phyloP scores from a whole-genome alignment of 2,797 vertebrate species.

The Parauchenoglanis punctatus region DNA sequence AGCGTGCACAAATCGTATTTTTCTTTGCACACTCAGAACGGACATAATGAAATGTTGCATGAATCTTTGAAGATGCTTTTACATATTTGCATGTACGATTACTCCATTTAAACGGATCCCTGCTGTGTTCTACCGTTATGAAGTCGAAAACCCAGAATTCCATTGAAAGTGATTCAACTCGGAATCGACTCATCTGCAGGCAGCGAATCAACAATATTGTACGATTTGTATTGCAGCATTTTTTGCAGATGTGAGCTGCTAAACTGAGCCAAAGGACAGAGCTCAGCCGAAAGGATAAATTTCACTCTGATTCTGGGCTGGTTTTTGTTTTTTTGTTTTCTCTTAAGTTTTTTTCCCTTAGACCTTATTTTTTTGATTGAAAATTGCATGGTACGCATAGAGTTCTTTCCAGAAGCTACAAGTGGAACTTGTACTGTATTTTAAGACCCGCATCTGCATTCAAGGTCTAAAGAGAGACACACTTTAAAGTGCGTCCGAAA shows the following conservation, averaged over 20 bases:
- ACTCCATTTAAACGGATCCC: too few relatives aligned
- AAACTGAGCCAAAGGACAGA: neutral
- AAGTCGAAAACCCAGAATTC: too few relatives aligned
- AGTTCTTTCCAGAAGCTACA: constrained; percentile 14
- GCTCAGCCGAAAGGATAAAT: neutral
- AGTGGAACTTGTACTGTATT: constrained; percentile 27
- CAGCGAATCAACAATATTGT: neutral
- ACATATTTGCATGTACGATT: too few relatives aligned
- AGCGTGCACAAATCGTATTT: neutral
- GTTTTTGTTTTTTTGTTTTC: neutral
- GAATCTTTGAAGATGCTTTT: too few relatives aligned
- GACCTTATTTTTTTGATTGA: neutral
- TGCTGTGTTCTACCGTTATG: too few relatives aligned
- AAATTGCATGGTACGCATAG: neutral
- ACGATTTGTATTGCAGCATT: neutral
- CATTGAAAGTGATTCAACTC: neutral
- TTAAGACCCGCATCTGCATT: constrained; percentile 35
- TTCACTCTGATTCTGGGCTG: neutral
- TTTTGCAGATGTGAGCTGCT: neutral
- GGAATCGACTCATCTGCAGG: neutral
- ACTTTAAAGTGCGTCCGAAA: neutral
- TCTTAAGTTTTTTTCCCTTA: neutral
- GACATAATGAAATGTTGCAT: neutral
- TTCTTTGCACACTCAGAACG: neutral
- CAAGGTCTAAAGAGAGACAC: constrained; percentile 18